phyloP scores from a whole-genome alignment of 2,888 invertebrate genomes.

The Oeneis ivallda region DNA sequence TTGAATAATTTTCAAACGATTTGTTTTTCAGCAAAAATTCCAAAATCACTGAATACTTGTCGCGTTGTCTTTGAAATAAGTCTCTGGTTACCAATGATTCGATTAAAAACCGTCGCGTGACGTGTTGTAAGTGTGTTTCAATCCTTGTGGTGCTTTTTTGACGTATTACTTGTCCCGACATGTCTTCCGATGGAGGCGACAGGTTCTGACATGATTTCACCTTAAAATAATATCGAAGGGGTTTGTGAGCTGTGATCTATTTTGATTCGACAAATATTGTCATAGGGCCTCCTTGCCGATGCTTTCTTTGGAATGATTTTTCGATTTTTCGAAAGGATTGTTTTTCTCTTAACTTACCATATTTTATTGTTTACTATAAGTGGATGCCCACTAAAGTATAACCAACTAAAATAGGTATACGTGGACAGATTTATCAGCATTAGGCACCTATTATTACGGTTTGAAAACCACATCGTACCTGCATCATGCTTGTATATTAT shows the following conservation, averaged over 20 bases:
- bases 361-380: background rate
- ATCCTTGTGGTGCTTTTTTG: constrained; percentile 43
- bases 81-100: too few species aligned
- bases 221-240: constrained; percentile 37
- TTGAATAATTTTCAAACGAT: too few species aligned
- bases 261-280: constrained; percentile 13
- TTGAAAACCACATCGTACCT: too few species aligned
- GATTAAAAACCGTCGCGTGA: too few species aligned
- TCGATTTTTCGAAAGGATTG: background rate
- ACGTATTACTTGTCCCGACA: constrained; percentile 46
- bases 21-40: too few species aligned
- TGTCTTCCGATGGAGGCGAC: constrained; percentile 42
- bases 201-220: constrained; percentile 45
- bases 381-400: background rate
- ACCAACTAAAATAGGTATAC: background rate
- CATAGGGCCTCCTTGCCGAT: constrained; percentile 1
- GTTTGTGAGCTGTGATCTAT: constrained; percentile 16
- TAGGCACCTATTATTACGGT: too few species aligned
- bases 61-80: too few species aligned
- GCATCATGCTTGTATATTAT: too few species aligned
- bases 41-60: too few species aligned
- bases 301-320: constrained; percentile 8
- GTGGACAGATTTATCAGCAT: too few species aligned
- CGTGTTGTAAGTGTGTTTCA: too few species aligned
- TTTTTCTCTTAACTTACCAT: background rate